phyloP scores from a whole-genome alignment of 2,113 vertebrate genomes.

The Cygnus buccinator region DNA sequence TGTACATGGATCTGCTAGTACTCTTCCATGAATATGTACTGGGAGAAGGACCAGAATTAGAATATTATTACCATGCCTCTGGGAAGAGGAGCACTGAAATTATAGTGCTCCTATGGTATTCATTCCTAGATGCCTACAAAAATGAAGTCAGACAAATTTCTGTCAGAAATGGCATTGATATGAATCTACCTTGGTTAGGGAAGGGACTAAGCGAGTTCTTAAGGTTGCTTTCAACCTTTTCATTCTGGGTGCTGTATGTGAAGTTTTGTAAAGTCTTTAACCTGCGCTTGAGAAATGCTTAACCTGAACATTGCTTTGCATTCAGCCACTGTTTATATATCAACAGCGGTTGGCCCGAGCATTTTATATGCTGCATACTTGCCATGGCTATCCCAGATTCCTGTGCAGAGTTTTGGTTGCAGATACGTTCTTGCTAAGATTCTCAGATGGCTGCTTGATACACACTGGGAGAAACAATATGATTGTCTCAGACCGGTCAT shows the following conservation, averaged over 20 bases:
- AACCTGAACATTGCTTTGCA: background rate
- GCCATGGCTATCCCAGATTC: background rate
- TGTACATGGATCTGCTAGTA: background rate
- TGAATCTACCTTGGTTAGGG: background rate
- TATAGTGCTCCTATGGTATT: background rate
- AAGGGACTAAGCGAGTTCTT: background rate
- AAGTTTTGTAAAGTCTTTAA: background rate
- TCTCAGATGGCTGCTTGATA: background rate
- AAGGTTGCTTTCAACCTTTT: background rate
- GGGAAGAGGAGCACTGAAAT: background rate
- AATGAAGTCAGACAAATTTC: background rate
- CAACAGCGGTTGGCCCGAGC: background rate
- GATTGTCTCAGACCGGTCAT: background rate
- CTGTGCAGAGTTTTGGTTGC: background rate
- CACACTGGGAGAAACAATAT: background rate
- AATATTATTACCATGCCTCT: background rate
- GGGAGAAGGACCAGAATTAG: background rate
- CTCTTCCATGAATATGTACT: background rate
- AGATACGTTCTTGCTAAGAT: background rate
- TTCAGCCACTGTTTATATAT: background rate
- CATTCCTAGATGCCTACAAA: background rate
- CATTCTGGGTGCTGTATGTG: background rate
- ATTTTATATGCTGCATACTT: background rate
- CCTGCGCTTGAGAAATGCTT: background rate
- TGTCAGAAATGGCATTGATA: background rate